A percentile compares a stretch with the other conserved stretches of the same genome.
These are phyloP conservation scores for Aegithalos caudatus DNA, from an alignment of 2,113 vertebrate genomes.

Conservation along the genomic window DNA sequence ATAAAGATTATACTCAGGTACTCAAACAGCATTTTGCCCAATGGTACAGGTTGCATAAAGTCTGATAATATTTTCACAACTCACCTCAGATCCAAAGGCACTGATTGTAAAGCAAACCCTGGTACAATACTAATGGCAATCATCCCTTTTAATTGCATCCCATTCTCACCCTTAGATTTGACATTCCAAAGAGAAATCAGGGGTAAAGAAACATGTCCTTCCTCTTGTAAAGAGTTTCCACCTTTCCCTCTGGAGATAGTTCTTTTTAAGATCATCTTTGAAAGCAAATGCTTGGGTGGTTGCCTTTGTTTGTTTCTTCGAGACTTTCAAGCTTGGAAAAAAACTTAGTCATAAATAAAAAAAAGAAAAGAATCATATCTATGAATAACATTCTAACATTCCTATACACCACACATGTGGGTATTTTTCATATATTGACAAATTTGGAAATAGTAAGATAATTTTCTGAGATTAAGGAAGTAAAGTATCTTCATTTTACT, in stretches of 20 bases:
- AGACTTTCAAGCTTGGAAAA: background rate
- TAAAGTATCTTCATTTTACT: background rate
- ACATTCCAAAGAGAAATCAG: background rate
- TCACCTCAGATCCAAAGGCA: background rate
- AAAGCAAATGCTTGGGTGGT: background rate
- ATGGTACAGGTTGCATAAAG: background rate
- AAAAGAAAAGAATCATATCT: background rate
- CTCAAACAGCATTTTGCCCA: background rate
- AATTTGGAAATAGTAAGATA: background rate
- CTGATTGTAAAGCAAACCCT: background rate
- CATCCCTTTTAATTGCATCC: background rate
- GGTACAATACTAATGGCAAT: accelerated
- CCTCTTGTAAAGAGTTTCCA: background rate
- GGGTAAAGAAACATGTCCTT: background rate
- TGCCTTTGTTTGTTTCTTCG: background rate
- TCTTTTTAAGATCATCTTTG: background rate
- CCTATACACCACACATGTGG: background rate
- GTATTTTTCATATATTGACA: background rate
- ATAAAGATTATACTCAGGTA: background rate
- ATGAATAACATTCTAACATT: background rate
- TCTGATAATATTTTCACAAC: background rate
- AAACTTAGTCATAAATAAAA: background rate
- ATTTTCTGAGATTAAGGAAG: background rate
- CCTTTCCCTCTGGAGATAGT: background rate
- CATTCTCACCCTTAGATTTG: background rate